phyloP scores from a whole-genome alignment of 2,888 invertebrate species.

The Heteromyza rotundicornis region DNA sequence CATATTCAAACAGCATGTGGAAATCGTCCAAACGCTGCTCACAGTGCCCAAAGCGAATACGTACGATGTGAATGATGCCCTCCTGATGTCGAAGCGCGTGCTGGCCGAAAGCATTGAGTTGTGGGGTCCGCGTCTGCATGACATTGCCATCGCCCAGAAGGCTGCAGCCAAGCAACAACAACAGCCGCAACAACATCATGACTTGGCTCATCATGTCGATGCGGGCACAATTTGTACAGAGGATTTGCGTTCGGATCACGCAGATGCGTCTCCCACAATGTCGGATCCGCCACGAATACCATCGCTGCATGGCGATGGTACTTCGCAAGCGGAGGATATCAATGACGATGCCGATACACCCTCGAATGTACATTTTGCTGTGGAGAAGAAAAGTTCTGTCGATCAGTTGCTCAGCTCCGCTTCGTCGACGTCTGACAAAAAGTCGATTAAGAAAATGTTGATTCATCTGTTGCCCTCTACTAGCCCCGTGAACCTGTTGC shows the following conservation, averaged over 20 bases:
- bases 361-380: constrained; percentile 13
- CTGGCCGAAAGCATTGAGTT: constrained; percentile 73
- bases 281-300: constrained; percentile 18
- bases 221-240: constrained; percentile 61
- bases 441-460: constrained; percentile 72
- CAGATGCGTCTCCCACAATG: constrained; percentile 53
- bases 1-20: constrained; percentile 79
- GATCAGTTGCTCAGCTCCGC: constrained; percentile 39
- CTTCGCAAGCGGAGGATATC: constrained; percentile 28
- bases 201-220: constrained; percentile 41
- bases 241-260: constrained; percentile 63
- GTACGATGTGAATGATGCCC: constrained; percentile 67
- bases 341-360: constrained; percentile 31
- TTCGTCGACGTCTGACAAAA: constrained; percentile 63
- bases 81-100: constrained; percentile 70
- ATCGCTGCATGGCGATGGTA: constrained; percentile 21
- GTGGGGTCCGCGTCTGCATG: constrained; percentile 72
- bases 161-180: constrained; percentile 44
- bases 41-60: constrained; percentile 50
- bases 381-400: constrained; percentile 40
- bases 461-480: constrained; percentile 71
- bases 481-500: constrained; percentile 61
- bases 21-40: constrained; percentile 72
- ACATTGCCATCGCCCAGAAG: constrained; percentile 56
- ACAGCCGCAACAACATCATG: constrained; percentile 34